Base-by-base conservation (phyloP, 2,113 vertebrate species). In the Dendrocopos noguchii region DNA sequence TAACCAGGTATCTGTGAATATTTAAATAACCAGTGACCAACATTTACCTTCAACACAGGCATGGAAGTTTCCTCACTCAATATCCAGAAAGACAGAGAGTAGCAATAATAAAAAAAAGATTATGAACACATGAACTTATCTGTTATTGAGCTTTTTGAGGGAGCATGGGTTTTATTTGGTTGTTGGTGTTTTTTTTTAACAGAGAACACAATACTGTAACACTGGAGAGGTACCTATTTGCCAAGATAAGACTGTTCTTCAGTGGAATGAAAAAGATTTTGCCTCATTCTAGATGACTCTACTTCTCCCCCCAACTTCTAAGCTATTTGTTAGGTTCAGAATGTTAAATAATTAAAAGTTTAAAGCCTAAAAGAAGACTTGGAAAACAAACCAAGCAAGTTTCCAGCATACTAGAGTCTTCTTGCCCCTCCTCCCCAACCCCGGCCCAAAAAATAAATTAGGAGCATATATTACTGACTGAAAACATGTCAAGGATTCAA, bases 341-440 rank as follows among this genome's bases (percentile, higher is more conserved):
- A 72, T 16, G 15, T 44, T 42, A 36, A 81, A 46, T 9, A 67
- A 29, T 52, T 27, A 20, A 57, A 78, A 28, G 12, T n/a, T 71
- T 17, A 86, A 73, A 84, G 18, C 8, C n/a, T 53, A 13, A 71
- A 74, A 3, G 46, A 63, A 15, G n/a, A 50, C 3, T 55, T 10
- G 6, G 24, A 31, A 74, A 78, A 72, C 31, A 59, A 39, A 82
- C 72, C 80, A 83, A 56, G 3, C 17, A 55, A 28, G 12, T 8
- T 71, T 55, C 18, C 42, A 78, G 56, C 4, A 60, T 56, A 36
- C 31, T 25, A 53, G 15, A 61, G 36, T 56, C 15, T 33, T 5
- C 19, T n/a, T 15, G 9, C 14, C n/a, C 10, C 33, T 10, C 12
- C 46, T 39, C 8, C 10, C 1, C 1, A 2, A 28, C 7, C 39